phyloP scores from a whole-genome alignment of 2,888 invertebrate species.

The Leptopilina drosophilae region DNA sequence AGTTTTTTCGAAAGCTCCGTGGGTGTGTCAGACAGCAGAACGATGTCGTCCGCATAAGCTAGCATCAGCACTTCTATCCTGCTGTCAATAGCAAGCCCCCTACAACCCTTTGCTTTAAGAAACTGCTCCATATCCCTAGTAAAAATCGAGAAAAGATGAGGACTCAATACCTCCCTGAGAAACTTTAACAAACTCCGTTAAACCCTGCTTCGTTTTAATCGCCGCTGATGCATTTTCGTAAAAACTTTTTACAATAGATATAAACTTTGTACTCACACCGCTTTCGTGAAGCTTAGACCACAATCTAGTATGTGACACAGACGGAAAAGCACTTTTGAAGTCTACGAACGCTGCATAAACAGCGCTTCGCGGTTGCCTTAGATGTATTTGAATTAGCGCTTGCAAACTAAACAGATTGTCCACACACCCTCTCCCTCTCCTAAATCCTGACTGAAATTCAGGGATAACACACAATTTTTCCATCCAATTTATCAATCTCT shows the following conservation, averaged over 20 bases:
- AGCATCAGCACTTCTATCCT: background rate
- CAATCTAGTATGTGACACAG: background rate
- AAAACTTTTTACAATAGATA: slow-evolving; percentile 25
- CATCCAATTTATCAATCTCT: background rate
- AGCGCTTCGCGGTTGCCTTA: background rate
- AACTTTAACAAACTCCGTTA: background rate
- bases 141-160: slow-evolving; percentile 32
- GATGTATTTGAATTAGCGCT: background rate
- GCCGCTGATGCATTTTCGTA: slow-evolving; percentile 14
- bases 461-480: background rate
- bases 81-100: background rate
- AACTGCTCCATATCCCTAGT: slow-evolving; percentile 27
- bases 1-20: background rate
- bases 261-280: slow-evolving; percentile 20
- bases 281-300: slow-evolving; percentile 6
- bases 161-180: slow-evolving; percentile 19
- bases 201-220: background rate
- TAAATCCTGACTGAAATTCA: background rate
- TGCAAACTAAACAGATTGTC: background rate
- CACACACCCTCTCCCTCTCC: background rate
- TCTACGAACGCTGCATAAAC: background rate
- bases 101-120: background rate
- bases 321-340: background rate
- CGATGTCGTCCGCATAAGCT: background rate
- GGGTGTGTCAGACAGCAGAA: background rate